A percentile compares a stretch with the other conserved stretches of the same genome.
These are phyloP conservation scores for Aethina tumida DNA, from an alignment of 1,140 invertebrate species.

Conservation along the genomic window DNA sequence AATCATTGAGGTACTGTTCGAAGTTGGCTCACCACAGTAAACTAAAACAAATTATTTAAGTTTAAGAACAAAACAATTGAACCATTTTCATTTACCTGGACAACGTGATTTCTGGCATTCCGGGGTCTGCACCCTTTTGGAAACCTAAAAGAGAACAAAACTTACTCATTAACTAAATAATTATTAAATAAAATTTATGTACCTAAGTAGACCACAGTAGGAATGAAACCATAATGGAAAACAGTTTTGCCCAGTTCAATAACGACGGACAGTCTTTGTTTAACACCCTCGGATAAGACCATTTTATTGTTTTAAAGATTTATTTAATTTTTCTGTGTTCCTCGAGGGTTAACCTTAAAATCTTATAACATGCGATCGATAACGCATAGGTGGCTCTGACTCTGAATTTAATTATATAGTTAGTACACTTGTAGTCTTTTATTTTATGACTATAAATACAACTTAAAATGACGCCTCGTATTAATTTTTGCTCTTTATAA, in stretches of 20 bases:
- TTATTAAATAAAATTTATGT: slow-evolving; percentile 27
- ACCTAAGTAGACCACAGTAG: slow-evolving; percentile 58
- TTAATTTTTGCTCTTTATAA: too few species aligned
- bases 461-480: too few species aligned
- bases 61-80: slow-evolving; percentile 1
- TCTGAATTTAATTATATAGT: too few species aligned
- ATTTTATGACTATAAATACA: too few species aligned
- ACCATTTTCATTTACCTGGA: slow-evolving; percentile 38
- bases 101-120: slow-evolving; percentile 47
- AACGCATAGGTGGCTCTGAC: too few species aligned
- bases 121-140: slow-evolving; percentile 50
- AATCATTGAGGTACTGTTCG: too few species aligned
- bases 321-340: neutral
- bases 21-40: too few species aligned
- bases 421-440: too few species aligned
- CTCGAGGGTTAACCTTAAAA: too few species aligned
- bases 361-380: too few species aligned
- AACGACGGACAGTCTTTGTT: slow-evolving; percentile 49
- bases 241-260: slow-evolving; percentile 46
- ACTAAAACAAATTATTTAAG: slow-evolving; percentile 15
- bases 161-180: slow-evolving; percentile 13
- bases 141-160: slow-evolving; percentile 42
- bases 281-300: slow-evolving; percentile 37
- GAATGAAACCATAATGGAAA: slow-evolving; percentile 62
- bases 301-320: too few species aligned